Percentiles rank a stretch among this genome's conserved stretches.
Evolutionary conservation across 2,888 invertebrate genomes (phyloP).

Genomic region (Villa cingulata): DNA sequence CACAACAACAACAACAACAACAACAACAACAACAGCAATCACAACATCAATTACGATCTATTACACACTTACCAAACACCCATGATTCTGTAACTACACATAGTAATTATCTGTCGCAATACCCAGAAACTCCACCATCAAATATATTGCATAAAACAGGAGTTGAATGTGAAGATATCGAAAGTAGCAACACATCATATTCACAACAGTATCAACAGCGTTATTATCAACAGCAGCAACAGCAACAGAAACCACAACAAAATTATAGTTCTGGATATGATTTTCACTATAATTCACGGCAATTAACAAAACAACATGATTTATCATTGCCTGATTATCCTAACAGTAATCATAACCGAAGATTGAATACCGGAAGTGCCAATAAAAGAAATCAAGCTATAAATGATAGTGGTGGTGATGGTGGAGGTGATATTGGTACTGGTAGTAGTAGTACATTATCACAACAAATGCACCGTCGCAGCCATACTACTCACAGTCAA

Average conservation of each 20-base stretch:
- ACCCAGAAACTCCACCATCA: not conserved
- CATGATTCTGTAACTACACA: too few species aligned
- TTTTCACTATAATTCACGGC: not conserved
- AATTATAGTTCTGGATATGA: not conserved
- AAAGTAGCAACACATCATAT: not conserved
- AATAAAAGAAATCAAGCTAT: not conserved
- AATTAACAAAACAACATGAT: not conserved
- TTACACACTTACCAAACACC: too few species aligned
- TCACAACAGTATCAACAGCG: not conserved
- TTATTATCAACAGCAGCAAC: not conserved
- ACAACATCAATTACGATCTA: not conserved
- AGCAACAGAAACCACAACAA: not conserved
- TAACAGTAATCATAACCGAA: not conserved
- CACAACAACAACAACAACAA: not conserved
- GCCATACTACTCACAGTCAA: not conserved
- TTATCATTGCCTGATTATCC: constrained; percentile 1
- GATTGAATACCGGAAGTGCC: not conserved
- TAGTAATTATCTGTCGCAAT: too few species aligned
- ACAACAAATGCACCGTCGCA: not conserved
- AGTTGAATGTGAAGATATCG: not conserved
- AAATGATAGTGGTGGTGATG: not conserved
- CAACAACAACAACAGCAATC: not conserved
- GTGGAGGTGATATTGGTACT: not conserved
- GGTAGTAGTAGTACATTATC: not conserved
- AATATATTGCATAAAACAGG: too few species aligned